Evolutionary conservation across 2,113 vertebrate species (phyloP).

Genomic region (Centropristis striata): DNA sequence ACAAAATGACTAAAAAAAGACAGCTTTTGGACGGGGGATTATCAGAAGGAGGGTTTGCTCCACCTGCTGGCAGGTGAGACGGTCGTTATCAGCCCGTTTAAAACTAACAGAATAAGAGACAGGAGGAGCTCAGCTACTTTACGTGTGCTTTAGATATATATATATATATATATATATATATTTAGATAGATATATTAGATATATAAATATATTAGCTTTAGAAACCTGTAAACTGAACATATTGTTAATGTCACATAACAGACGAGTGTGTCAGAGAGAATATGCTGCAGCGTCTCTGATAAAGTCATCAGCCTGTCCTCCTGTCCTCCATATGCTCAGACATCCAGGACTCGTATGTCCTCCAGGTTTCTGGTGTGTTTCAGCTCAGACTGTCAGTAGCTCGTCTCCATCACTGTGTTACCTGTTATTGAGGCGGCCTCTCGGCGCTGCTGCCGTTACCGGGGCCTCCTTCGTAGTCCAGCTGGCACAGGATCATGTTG

Average conservation of each 20-base stretch:
- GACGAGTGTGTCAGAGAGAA: background rate
- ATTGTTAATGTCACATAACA: background rate
- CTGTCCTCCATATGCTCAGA: slow-evolving; percentile 48
- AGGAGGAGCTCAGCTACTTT: too few species aligned
- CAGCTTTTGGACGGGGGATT: too few species aligned
- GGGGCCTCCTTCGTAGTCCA: slow-evolving; percentile 99
- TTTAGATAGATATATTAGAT: too few species aligned
- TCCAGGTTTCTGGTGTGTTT: slow-evolving; percentile 58
- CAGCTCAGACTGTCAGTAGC: slow-evolving; percentile 58
- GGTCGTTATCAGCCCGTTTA: too few species aligned
- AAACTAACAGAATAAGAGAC: too few species aligned
- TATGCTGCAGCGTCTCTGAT: background rate
- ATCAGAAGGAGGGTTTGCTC: too few species aligned
- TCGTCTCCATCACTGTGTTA: slow-evolving; percentile 56
- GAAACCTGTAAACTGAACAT: background rate
- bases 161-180: too few species aligned
- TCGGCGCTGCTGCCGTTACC: slow-evolving; percentile 95
- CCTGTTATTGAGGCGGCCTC: slow-evolving; percentile 91
- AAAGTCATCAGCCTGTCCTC: slow-evolving; percentile 1
- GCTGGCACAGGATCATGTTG: slow-evolving; percentile 99
- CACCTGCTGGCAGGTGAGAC: too few species aligned
- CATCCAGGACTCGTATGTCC: slow-evolving; percentile 31
- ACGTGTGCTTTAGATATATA: background rate
- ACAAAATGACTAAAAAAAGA: too few species aligned
- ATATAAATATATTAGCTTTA: too few species aligned